These are phyloP conservation scores for Macquaria ambigua DNA, from an alignment of 2,113 vertebrate species.

Conservation along the genomic window DNA sequence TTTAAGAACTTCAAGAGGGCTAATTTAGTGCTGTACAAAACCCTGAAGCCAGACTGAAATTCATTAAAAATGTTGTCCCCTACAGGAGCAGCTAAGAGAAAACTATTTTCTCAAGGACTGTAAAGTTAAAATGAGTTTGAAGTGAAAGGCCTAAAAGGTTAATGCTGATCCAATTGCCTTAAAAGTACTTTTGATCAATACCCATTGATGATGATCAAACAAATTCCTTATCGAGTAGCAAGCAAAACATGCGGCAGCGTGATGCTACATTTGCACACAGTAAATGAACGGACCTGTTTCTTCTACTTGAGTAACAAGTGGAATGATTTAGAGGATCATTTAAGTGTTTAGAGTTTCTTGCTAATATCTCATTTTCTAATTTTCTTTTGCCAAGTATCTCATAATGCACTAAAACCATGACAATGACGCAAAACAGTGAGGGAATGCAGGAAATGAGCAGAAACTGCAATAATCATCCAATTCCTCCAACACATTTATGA, in stretches of 20 bases:
- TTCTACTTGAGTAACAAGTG: background rate
- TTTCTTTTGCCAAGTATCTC: background rate
- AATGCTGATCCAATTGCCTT: background rate
- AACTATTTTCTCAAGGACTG: no score
- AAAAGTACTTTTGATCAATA: background rate
- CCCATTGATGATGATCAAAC: no score
- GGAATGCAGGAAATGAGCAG: background rate
- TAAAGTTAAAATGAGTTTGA: no score
- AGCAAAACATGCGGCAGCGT: background rate
- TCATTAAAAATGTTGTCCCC: no score
- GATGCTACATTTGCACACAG: background rate
- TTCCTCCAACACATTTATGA: background rate
- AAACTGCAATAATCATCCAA: background rate
- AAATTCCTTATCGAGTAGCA: background rate
- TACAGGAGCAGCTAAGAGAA: no score
- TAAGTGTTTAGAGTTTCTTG: background rate
- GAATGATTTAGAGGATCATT: background rate
- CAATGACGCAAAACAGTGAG: background rate
- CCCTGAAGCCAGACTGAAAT: no score
- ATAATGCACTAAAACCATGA: background rate
- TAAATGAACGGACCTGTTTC: background rate
- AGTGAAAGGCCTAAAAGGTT: no score
- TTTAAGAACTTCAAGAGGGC: no score
- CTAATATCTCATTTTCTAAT: slow-evolving; percentile 1
- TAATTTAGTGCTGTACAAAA: no score